Conservation (phyloP, 2,797 vertebrate species). For the Acanthornis magna region DNA sequence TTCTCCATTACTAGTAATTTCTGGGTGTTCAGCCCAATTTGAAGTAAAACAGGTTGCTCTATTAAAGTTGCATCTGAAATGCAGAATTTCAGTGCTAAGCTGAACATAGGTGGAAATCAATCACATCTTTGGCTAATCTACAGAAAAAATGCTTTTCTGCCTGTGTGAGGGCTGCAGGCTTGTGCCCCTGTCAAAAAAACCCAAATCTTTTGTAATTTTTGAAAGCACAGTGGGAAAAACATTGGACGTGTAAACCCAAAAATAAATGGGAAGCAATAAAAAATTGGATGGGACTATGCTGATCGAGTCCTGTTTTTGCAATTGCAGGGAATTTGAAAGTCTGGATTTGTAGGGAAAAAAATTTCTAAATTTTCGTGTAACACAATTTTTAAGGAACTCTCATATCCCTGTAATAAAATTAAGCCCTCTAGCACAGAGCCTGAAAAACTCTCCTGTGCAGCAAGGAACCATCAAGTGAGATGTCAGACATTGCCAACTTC, state of each 20-base stretch:
- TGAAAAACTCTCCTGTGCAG: background rate
- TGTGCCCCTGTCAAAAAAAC: background rate
- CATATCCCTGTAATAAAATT: background rate
- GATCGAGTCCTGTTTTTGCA: background rate
- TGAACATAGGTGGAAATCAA: background rate
- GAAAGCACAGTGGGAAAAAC: background rate
- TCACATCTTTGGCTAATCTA: background rate
- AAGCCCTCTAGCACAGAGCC: background rate
- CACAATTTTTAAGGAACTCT: background rate
- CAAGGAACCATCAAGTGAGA: background rate
- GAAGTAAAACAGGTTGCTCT: background rate
- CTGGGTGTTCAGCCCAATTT: background rate
- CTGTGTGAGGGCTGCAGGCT: background rate
- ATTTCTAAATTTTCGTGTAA: background rate
- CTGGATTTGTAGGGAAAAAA: background rate
- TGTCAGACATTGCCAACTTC: background rate
- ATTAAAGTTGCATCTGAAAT: background rate
- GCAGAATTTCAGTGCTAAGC: background rate
- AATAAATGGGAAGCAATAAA: background rate
- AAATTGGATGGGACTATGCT: background rate
- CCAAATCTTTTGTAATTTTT: background rate
- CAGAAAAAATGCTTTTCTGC: background rate
- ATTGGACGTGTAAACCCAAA: background rate
- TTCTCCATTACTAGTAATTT: background rate
- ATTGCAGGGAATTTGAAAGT: background rate